Evolutionary conservation across 2,113 vertebrate genomes (phyloP).

Genomic region (Tricholaema leucomelas): DNA sequence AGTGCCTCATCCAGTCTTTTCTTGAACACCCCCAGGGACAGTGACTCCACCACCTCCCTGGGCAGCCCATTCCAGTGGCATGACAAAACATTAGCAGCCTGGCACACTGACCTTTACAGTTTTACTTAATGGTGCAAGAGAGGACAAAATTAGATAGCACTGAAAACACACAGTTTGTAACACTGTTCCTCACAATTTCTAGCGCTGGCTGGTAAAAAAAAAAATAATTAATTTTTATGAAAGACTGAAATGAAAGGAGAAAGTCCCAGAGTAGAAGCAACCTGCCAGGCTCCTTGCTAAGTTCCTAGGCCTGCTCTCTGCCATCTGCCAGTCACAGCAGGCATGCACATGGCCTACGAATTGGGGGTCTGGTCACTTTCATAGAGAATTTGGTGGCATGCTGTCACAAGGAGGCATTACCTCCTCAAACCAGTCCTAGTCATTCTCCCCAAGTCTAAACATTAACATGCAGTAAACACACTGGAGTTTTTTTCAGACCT

Average conservation of each 20-base stretch:
- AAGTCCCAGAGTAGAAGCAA: neutral
- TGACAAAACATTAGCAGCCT: neutral
- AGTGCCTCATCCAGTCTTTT: too few species aligned
- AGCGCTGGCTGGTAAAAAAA: neutral
- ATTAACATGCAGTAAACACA: neutral
- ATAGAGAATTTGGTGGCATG: neutral
- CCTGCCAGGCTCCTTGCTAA: neutral
- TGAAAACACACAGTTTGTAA: neutral
- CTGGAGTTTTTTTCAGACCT: neutral
- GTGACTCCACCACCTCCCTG: too few species aligned
- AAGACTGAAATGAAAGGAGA: neutral
- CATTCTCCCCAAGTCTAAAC: neutral
- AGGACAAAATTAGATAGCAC: neutral
- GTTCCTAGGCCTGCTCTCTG: neutral
- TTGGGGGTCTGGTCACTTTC: neutral
- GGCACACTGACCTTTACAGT: neutral
- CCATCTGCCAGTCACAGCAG: neutral
- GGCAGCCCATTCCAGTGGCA: too few species aligned
- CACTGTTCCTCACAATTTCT: neutral
- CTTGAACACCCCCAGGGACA: too few species aligned
- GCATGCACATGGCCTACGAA: fast-evolving
- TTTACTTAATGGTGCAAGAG: neutral
- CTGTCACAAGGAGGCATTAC: neutral
- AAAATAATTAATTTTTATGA: neutral
- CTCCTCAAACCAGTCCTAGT: neutral